phyloP scores from a whole-genome alignment of 2,113 vertebrate genomes.

The Mus musculus region GRCm39 chr6:144890001-144890500 shows the following conservation, averaged over 20 bases:
- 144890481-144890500: neutral
- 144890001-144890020: neutral
- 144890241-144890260: neutral
- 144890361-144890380: neutral
- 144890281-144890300: neutral
- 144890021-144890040: neutral
- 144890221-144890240: neutral
- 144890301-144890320: too few species aligned
- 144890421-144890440: neutral
- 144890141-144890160: neutral
- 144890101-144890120: neutral
- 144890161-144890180: neutral
- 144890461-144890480: neutral
- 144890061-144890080: neutral
- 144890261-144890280: neutral
- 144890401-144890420: neutral
- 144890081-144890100: neutral
- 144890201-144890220: neutral
- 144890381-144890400: neutral
- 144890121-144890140: neutral
- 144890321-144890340: too few species aligned
- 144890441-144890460: neutral
- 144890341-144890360: too few species aligned
- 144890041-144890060: neutral
- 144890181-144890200: neutral